Evolutionary conservation across 2,113 vertebrate species (phyloP), one percentile per base, ranked within the genome.

Genomic region (Cynocephalus volans): DNA sequence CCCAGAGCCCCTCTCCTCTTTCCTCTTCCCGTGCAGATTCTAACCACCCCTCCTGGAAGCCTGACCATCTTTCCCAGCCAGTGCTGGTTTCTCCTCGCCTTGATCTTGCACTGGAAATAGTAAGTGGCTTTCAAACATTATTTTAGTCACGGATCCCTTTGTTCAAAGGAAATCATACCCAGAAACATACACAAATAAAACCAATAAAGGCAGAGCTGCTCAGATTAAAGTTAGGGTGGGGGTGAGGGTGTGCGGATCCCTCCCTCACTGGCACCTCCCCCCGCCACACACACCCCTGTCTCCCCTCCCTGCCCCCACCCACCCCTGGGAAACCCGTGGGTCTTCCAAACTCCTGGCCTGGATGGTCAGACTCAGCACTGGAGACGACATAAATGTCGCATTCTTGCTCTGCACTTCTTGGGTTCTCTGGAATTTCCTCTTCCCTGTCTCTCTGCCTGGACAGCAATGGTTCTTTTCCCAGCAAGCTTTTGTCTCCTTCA

Each of bases 121-220:
- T 75, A 90, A 87, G 31, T 54, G 92, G 60, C 82, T 96, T 93
- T 88, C 86, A 85, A 95, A 85, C 72, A 60, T 88, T n/a, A 64
- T 87, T 65, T 80, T 56, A 90, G 86, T 76, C 86, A 69, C 52
- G 80, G 92, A 94, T 88, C 14, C 82, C 72, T 97, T 96, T 96
- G 89, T 96, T 96, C 89, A 94, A 84, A 97, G 95, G 89, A 97
- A 97, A 96, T 52, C 21, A 13, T 95, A 90, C 86, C 81, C 92
- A 88, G 95, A 93, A 97, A 96, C 70, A 95, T 52, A 88, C 65
- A 95, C 95, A 96, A 93, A 75, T 73, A 48, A 70, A 93, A 62
- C 83, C 0, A 24, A 88, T 73, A 60, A 70, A 81, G 95, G 80
- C 85, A 58, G 91, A 83, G 64, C 15, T 24, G 73, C 64, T 90